Evolutionary conservation across 2,113 vertebrate genomes (phyloP).

Genomic region (Suricata suricatta): DNA sequence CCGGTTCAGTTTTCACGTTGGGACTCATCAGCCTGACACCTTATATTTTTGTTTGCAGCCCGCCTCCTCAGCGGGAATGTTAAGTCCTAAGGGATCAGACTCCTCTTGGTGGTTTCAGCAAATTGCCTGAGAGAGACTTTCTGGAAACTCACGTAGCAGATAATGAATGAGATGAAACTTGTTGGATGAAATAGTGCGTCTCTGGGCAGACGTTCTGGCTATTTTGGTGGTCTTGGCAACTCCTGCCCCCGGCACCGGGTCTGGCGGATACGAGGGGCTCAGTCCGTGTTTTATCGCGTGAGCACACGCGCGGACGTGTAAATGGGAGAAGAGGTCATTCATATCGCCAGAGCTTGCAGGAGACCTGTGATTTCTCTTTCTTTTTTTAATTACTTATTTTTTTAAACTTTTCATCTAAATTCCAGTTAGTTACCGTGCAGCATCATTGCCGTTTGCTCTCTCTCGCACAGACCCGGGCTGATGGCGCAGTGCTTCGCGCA

Average conservation of each 20-base stretch:
- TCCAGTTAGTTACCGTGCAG: neutral
- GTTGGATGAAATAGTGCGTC: neutral
- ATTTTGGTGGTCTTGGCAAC: neutral
- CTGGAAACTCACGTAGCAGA: neutral
- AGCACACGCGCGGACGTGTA: fast-evolving
- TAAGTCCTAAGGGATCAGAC: neutral
- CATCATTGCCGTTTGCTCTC: neutral
- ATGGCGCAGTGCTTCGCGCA: neutral
- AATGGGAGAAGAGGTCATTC: fast-evolving
- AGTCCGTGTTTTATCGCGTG: neutral
- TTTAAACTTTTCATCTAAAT: neutral
- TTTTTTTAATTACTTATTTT: neutral
- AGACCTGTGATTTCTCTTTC: neutral
- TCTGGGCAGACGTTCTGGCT: neutral
- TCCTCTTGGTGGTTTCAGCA: neutral
- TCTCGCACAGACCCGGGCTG: neutral
- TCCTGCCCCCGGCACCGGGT: neutral
- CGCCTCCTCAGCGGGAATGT: neutral
- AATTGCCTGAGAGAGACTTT: neutral
- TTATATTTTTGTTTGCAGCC: fast-evolving
- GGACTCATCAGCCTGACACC: neutral
- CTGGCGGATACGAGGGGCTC: neutral
- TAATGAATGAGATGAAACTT: neutral
- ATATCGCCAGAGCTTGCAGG: neutral
- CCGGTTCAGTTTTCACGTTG: neutral